Evolutionary conservation across 2,888 invertebrate species (phyloP).

Genomic region (Psococerastis gibbosa): DNA sequence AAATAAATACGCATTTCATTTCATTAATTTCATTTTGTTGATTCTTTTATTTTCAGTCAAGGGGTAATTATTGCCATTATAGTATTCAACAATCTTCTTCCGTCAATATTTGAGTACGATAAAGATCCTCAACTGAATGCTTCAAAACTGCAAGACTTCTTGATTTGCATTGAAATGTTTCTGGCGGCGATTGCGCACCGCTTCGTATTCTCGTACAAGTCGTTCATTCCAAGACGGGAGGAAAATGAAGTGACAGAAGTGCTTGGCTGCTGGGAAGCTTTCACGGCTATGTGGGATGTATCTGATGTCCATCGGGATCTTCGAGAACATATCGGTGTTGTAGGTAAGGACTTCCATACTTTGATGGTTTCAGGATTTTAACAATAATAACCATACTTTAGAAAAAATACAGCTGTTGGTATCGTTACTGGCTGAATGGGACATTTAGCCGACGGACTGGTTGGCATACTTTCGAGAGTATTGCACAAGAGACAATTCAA

Average conservation of each 20-base stretch:
- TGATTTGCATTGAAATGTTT: slow-evolving; percentile 97
- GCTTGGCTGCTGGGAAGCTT: slow-evolving; percentile 50
- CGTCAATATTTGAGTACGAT: slow-evolving; percentile 48
- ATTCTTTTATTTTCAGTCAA: slow-evolving; percentile 46
- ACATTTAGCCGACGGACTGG: too few species aligned
- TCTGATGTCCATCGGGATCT: slow-evolving; percentile 87
- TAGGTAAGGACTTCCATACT: too few species aligned
- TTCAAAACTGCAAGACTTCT: slow-evolving; percentile 76
- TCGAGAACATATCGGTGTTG: slow-evolving; percentile 79
- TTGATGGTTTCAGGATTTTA: too few species aligned
- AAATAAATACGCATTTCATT: slow-evolving; percentile 6
- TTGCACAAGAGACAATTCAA: too few species aligned
- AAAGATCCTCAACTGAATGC: slow-evolving; percentile 54
- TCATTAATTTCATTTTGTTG: slow-evolving; percentile 4
- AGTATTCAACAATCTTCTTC: slow-evolving; percentile 65
- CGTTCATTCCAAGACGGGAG: slow-evolving; percentile 34
- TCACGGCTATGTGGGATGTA: slow-evolving; percentile 90
- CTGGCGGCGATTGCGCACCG: slow-evolving; percentile 88
- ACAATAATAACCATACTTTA: too few species aligned
- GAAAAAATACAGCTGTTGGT: too few species aligned
- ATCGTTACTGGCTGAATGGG: too few species aligned
- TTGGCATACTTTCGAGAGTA: too few species aligned
- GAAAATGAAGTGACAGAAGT: slow-evolving; percentile 14
- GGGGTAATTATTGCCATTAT: slow-evolving; percentile 73
- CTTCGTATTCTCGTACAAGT: slow-evolving; percentile 87